These are phyloP conservation scores for Magallana gigas DNA, from an alignment of 1,140 invertebrate species.

Conservation along the genomic window DNA sequence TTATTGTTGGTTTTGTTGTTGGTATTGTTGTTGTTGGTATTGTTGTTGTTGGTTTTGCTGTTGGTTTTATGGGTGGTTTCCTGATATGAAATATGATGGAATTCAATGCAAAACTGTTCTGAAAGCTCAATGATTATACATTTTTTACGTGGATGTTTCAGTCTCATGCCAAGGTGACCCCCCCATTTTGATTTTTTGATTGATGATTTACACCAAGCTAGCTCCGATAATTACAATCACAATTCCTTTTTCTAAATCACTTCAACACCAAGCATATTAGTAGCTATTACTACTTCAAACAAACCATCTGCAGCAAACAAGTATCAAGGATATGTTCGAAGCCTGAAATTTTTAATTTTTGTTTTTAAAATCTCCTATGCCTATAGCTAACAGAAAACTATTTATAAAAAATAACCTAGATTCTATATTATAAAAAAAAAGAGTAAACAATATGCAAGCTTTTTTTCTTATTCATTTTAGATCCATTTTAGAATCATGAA, in stretches of 20 bases:
- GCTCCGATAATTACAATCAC: no score
- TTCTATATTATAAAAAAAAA: no score
- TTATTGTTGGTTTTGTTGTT: constrained; percentile 12
- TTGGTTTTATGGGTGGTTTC: constrained; percentile 47
- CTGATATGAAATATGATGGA: constrained; percentile 24
- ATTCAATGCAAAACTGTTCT: neutral
- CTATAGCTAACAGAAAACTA: no score
- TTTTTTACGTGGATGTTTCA: neutral
- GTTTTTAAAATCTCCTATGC: no score
- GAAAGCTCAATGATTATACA: neutral
- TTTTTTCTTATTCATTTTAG: no score
- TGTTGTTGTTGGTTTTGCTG: constrained; percentile 34
- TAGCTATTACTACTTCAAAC: constrained; percentile 16
- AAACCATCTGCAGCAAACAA: constrained; percentile 21
- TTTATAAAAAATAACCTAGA: no score
- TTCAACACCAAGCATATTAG: constrained; percentile 50
- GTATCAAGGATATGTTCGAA: neutral
- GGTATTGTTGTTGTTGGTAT: neutral
- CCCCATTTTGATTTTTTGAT: neutral
- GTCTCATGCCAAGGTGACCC: constrained; percentile 2
- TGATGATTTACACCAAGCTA: neutral
- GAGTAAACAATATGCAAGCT: no score
- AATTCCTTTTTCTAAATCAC: constrained; percentile 21
- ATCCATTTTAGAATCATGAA: neutral
- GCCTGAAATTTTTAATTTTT: neutral